These are phyloP conservation scores for Drosophila tristis DNA, from an alignment of 1,140 invertebrate genomes.

Conservation along the genomic window DNA sequence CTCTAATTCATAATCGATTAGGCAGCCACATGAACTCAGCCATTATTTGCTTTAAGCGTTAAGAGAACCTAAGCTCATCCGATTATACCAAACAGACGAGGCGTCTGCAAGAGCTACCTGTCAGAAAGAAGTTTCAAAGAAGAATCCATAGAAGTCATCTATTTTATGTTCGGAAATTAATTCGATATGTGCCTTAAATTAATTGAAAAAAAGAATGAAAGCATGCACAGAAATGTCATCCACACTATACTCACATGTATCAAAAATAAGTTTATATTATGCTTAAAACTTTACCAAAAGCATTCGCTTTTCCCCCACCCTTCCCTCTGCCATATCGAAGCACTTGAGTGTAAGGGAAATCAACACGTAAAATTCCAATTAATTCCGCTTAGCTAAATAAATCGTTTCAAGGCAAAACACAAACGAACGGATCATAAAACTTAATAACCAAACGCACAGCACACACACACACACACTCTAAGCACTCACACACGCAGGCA, in stretches of 20 bases:
- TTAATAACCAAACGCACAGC: constrained; percentile 70
- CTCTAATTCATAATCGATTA: constrained; percentile 39
- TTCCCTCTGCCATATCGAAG: not conserved
- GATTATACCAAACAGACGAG: constrained; percentile 5
- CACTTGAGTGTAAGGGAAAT: constrained; percentile 54
- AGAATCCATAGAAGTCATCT: too few species aligned
- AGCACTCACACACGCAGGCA: constrained; percentile 4
- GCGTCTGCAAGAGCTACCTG: not conserved
- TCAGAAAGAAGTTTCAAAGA: not conserved
- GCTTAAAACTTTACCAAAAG: too few species aligned
- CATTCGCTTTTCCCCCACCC: not conserved
- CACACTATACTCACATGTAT: too few species aligned
- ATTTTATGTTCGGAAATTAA: too few species aligned
- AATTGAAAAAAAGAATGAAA: too few species aligned
- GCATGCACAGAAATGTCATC: too few species aligned
- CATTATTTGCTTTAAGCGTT: constrained; percentile 1
- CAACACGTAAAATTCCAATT: constrained; percentile 83
- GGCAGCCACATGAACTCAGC: constrained; percentile 5
- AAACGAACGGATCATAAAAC: constrained; percentile 82
- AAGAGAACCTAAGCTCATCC: not conserved
- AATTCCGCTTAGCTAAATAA: constrained; percentile 82
- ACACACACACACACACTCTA: constrained; percentile 26
- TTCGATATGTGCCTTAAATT: too few species aligned
- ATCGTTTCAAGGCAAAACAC: constrained; percentile 80
- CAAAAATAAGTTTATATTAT: too few species aligned